A percentile compares a stretch with the other conserved stretches of the same genome.
Evolutionary conservation across 2,797 vertebrate species (phyloP).

Genomic region (Hippopotamyrus pictus): DNA sequence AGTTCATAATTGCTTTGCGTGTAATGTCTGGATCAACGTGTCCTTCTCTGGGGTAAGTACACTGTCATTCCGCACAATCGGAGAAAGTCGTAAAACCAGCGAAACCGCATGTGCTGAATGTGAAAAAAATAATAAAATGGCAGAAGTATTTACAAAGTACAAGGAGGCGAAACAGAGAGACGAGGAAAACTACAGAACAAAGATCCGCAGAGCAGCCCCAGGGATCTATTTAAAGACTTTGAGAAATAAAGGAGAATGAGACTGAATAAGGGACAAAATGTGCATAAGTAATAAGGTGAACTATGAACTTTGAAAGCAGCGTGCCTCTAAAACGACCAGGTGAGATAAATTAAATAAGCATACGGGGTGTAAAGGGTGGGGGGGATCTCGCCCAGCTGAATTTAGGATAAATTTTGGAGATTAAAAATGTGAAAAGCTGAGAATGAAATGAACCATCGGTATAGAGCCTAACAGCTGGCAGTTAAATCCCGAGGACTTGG

Average conservation of each 20-base stretch:
- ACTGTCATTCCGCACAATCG: neutral
- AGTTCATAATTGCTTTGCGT: constrained; percentile 1
- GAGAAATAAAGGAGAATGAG: neutral
- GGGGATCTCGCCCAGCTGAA: neutral
- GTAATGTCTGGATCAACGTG: neutral
- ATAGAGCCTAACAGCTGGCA: neutral
- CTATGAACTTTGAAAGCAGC: neutral
- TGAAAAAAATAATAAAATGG: neutral
- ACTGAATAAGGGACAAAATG: neutral
- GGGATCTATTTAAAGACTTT: neutral
- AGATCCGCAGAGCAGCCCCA: neutral
- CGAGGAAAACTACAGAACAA: neutral
- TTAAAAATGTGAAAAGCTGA: neutral
- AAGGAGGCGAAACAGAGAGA: neutral
- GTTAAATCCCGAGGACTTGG: neutral
- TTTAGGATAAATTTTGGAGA: neutral
- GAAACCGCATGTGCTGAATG: neutral
- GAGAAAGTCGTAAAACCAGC: neutral
- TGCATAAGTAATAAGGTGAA: neutral
- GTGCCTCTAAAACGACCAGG: neutral
- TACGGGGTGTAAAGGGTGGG: neutral
- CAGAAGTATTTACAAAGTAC: neutral
- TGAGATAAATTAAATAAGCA: neutral
- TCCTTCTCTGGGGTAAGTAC: neutral
- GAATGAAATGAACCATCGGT: neutral